These are phyloP conservation scores for Archivesica marissinica DNA, from an alignment of 1,140 invertebrate genomes.

Conservation along the genomic window DNA sequence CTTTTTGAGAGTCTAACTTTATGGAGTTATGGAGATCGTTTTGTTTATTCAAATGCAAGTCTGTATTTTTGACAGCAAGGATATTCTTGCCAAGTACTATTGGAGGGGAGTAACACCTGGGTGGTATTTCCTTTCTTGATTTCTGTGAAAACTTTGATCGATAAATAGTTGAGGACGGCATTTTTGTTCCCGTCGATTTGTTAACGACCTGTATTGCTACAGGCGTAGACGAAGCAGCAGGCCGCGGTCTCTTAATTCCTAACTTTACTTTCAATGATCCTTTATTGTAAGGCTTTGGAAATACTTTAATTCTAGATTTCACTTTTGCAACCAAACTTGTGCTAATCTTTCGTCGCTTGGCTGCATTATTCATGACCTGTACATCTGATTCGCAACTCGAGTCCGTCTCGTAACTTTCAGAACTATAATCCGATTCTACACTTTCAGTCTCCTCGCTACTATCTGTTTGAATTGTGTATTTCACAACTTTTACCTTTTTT, in stretches of 20 bases:
- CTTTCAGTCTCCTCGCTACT: constrained; percentile 52
- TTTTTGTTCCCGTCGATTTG: constrained; percentile 34
- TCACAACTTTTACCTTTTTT: constrained; percentile 42
- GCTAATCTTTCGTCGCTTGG: neutral
- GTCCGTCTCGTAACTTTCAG: constrained; percentile 29
- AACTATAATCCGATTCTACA: constrained; percentile 41
- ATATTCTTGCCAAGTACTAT: constrained; percentile 7
- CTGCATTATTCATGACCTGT: neutral
- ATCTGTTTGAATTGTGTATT: constrained; percentile 37
- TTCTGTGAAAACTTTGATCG: constrained; percentile 30
- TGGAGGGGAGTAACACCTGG: neutral
- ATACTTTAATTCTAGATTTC: constrained; percentile 26
- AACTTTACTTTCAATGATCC: constrained; percentile 73
- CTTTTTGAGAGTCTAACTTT: neutral
- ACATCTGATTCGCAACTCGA: neutral
- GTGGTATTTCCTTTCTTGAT: constrained; percentile 5
- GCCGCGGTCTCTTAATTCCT: constrained; percentile 3
- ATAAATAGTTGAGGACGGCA: neutral
- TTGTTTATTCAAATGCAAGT: neutral
- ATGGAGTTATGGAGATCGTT: neutral
- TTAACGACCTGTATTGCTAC: constrained; percentile 32
- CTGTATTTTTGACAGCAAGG: neutral
- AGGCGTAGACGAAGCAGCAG: constrained; percentile 43
- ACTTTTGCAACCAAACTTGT: constrained; percentile 20
- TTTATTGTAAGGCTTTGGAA: constrained; percentile 61